Evolutionary conservation across 1,140 invertebrate genomes (phyloP).

Genomic region (Yoshiicerus persimilis): DNA sequence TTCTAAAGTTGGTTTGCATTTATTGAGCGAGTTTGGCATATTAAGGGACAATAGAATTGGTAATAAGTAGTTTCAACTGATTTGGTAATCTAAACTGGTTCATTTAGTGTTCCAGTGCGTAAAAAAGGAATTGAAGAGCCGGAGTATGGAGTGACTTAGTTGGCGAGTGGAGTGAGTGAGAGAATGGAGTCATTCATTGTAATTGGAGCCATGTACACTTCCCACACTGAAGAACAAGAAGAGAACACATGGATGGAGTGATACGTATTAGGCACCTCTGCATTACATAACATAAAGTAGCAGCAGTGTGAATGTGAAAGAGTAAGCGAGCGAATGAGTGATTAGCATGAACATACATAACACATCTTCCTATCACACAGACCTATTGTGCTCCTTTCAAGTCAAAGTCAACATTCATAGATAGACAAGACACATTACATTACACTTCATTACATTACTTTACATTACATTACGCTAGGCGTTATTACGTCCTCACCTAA

Average conservation of each 20-base stretch:
- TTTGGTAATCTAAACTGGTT: conserved; percentile 20
- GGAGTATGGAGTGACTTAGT: neutral
- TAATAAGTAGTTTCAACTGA: neutral
- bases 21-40: neutral
- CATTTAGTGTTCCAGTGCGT: neutral
- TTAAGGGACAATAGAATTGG: neutral
- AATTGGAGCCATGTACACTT: neutral
- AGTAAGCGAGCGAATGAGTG: neutral
- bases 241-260: too few species aligned
- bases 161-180: neutral
- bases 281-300: neutral
- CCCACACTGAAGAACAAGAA: neutral
- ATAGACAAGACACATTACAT: conserved; percentile 13
- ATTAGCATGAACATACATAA: neutral
- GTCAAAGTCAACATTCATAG: too few species aligned
- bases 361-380: neutral
- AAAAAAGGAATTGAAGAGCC: neutral
- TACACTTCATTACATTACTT: conserved; percentile 10
- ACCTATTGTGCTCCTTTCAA: too few species aligned
- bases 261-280: neutral
- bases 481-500: neutral
- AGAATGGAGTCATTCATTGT: neutral
- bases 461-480: neutral
- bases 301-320: too few species aligned
- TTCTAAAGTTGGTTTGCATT: too few species aligned